Base-by-base conservation (phyloP, 2,888 invertebrate species). In the Drosophila parthenogenetica region DNA sequence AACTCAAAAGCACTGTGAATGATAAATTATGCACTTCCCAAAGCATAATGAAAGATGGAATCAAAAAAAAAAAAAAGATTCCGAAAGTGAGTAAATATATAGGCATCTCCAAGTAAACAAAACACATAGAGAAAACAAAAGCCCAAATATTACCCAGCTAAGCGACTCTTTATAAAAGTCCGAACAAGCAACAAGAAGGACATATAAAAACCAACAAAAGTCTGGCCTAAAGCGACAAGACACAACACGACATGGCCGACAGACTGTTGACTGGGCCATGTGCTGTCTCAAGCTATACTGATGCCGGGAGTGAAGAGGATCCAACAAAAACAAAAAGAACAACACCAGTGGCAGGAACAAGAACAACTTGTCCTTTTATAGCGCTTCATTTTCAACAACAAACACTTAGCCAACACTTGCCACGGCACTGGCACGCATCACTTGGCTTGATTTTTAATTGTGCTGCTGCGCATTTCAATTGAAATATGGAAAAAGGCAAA, bases 391-490 rank as follows among this genome's bases (percentile, higher is more conserved):
- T 81, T 76, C 60, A 73, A 73, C 76, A 73, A 73, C 70, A 73
- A 72, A 76, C 79, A 79, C 79, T 77, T 62, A 60, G 73, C 73
- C 69, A 72, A 75, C 79, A 68, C 79, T 78, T 78, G 73, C 66
- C 53, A 72, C 50, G 66, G 51, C 66, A 65, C 64, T 63, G 69
- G 63, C 65, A 79, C 78, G 79, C 79, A 80, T 81, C 77, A 79
- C 82, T 73, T 69, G 76, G 69, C 79, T 70, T 76, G 73, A 76
- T 82, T 81, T 80, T 80, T 80, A 80, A 81, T 80, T 76, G 77
- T 82, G 77, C 79, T 81, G 76, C 79, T 77, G 69, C 65, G 76
- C 79, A 79, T 82, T 80, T 80, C 65, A 73, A 79, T 79, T 81
- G 72, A 77, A 79, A 74, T 74, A 75, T 73, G 73, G 66, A 68